phyloP scores from a whole-genome alignment of 2,113 vertebrate genomes.

The Octodon degus region DNA sequence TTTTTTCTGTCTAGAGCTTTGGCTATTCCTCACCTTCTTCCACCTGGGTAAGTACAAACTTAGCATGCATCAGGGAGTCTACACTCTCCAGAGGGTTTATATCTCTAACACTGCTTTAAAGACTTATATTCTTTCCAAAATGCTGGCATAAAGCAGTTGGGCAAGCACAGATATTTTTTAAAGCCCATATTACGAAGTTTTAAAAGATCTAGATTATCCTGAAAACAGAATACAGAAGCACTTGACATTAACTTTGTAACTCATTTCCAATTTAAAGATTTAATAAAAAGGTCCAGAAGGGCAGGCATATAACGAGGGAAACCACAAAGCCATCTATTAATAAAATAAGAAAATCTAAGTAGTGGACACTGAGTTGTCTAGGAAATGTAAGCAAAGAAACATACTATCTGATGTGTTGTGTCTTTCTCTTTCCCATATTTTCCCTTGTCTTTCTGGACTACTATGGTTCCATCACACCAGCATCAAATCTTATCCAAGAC shows the following conservation, averaged over 20 bases:
- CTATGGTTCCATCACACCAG: neutral
- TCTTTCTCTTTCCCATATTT: neutral
- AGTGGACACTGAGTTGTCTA: neutral
- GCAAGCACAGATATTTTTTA: conserved; percentile 66
- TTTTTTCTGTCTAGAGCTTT: conserved; percentile 77
- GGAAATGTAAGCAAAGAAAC: neutral
- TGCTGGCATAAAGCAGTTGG: conserved; percentile 79
- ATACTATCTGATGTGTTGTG: too few relatives aligned
- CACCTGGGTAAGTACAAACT: conserved; percentile 80
- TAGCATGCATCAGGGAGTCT: conserved; percentile 74
- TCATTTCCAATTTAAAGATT: conserved; percentile 27
- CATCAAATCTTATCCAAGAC: neutral
- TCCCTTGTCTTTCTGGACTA: neutral
- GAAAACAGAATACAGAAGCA: conserved; percentile 62
- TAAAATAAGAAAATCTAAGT: neutral
- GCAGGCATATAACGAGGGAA: neutral
- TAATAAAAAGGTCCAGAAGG: conserved; percentile 52
- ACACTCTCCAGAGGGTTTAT: conserved; percentile 66
- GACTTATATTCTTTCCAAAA: conserved; percentile 77
- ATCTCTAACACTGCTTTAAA: conserved; percentile 72
- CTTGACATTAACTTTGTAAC: conserved; percentile 53
- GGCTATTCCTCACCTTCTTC: conserved; percentile 64
- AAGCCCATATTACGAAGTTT: conserved; percentile 65
- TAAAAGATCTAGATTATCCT: conserved; percentile 65
- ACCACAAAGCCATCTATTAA: conserved; percentile 5